Base-by-base conservation (phyloP, 2,797 vertebrate genomes). In the Periparus ater region DNA sequence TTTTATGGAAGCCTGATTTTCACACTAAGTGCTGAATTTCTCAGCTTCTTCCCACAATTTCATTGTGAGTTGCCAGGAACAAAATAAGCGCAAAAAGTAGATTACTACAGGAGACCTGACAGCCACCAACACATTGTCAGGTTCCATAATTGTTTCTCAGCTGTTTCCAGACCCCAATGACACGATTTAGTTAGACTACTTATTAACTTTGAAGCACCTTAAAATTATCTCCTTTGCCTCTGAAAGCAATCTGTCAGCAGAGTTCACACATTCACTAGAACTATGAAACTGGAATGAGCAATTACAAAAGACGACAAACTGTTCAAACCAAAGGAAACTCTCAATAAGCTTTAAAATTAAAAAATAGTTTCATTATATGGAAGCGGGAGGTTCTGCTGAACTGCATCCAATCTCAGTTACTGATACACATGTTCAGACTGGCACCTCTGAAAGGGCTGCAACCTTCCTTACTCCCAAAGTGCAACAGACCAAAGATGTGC, bases 41-140 rank as follows among this genome's bases (percentile, higher is more conserved):
- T 95, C 89, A 74, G 63, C 71, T 93, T 84, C 83, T 82, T 94
- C 80, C 77, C 63, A 91, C 74, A 71, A 87, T 76, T 93, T 90
- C 36, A 50, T 40, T 73, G 77, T 70, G 79, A 94, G 76, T 45
- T 93, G 45, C 11, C 29, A 91, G 63, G 74, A 92, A 85, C 65
- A 91, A 91, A 93, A 74, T 36, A 82, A 83, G 77, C 26, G 82
- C 30, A 61, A 83, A 84, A 83, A 54, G 29, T 51, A 87, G 84
- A 87, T 74, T 89, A 70, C 80, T 84, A 77, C 65, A 87, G 76
- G 29, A 93, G 68, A 91, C 54, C 50, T 85, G 61, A 85, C 75
- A 93, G 61, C 32, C 65, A 77, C 81, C 57, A 85, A 80, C 45
- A 65, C 75, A 72, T 65, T 72, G 50, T 80, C 84, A 87, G 45